phyloP scores from a whole-genome alignment of 2,888 invertebrate species.

The Drosophila niveifrons region DNA sequence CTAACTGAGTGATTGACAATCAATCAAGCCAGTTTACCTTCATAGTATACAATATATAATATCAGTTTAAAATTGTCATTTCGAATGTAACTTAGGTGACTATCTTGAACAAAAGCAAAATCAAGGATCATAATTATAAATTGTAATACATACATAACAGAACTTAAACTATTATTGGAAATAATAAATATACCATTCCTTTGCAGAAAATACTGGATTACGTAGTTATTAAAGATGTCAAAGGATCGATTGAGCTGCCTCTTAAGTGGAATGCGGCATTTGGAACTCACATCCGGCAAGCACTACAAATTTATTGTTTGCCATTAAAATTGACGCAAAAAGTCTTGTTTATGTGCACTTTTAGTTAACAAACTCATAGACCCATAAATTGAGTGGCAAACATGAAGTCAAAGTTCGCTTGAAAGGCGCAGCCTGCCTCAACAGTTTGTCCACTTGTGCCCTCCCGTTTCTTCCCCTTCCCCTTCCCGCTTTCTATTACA shows the following conservation, averaged over 20 bases:
- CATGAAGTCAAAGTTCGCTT: constrained; percentile 77
- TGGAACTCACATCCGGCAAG: constrained; percentile 29
- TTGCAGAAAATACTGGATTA: constrained; percentile 24
- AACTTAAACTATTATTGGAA: not conserved
- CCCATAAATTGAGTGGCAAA: constrained; percentile 77
- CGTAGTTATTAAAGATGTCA: constrained; percentile 48
- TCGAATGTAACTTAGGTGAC: not conserved
- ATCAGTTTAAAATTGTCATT: not conserved
- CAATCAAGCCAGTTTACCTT: not conserved
- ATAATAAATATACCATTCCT: constrained; percentile 3
- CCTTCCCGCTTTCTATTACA: not conserved
- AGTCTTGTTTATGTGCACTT: constrained; percentile 78
- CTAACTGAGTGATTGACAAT: not conserved
- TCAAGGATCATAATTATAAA: not conserved
- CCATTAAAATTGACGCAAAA: constrained; percentile 75
- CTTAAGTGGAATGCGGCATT: constrained; percentile 22
- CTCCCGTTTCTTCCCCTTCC: not conserved
- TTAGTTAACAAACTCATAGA: constrained; percentile 80
- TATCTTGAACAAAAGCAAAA: no score
- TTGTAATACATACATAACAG: not conserved
- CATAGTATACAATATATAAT: not conserved
- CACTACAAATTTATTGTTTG: constrained; percentile 67
- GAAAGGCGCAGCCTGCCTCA: constrained; percentile 49
- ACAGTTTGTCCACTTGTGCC: constrained; percentile 43
- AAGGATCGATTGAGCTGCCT: constrained; percentile 33